These are phyloP conservation scores for Megalurothrips usitatus DNA, from an alignment of 2,888 invertebrate species.

Conservation along the genomic window DNA sequence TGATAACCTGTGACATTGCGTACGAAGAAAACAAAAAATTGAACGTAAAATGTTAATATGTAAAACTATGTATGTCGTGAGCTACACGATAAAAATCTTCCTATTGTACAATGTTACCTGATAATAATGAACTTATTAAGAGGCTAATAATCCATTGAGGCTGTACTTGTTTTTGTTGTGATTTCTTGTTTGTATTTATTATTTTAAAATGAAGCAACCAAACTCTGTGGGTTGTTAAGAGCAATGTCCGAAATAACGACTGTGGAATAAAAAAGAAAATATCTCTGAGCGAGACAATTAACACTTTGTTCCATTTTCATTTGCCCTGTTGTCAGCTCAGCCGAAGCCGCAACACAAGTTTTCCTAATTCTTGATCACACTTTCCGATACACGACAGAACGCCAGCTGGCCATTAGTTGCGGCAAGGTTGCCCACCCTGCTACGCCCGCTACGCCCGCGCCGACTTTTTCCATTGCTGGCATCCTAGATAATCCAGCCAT, in stretches of 20 bases:
- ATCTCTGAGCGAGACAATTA: not conserved
- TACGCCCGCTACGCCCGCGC: too few species aligned
- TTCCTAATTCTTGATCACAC: too few species aligned
- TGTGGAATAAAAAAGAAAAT: not conserved
- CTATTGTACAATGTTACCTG: constrained; percentile 24
- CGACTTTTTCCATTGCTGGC: not conserved
- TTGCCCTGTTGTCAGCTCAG: not conserved
- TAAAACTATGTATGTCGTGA: not conserved
- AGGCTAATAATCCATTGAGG: not conserved
- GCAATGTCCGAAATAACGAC: not conserved
- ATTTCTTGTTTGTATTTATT: constrained; percentile 21
- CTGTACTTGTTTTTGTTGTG: constrained; percentile 2
- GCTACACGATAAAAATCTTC: not conserved
- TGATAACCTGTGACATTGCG: constrained; percentile 5
- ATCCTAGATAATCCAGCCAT: not conserved
- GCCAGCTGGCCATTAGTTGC: not conserved
- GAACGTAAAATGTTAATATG: not conserved
- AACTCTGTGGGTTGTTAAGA: not conserved
- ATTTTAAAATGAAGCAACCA: not conserved
- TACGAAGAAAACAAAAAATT: not conserved
- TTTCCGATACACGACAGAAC: not conserved
- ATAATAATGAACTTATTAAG: constrained; percentile 15
- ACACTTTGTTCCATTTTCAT: not conserved
- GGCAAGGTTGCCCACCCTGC: too few species aligned
- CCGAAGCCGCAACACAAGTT: too few species aligned